Base-by-base conservation (phyloP, 1,140 invertebrate genomes). In the Calliphora vicina region DNA sequence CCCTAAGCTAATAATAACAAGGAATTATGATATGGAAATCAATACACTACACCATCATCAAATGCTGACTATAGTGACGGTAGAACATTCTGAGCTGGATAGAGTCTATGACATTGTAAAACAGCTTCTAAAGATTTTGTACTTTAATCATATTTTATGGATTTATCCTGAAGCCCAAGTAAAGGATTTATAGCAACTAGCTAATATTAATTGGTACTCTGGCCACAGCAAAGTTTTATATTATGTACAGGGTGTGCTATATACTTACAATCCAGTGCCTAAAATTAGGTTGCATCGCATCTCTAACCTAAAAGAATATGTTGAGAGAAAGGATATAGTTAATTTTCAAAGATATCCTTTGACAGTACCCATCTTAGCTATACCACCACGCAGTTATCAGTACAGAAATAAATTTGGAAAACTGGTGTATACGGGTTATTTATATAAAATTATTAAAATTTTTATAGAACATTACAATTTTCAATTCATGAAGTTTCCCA, bases 391-490 rank as follows among this genome's bases (percentile, higher is more conserved):
- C 2, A 20, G 25, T n/a, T 81, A 67, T n/a, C 45, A 26, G 17
- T 67, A 35, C 17, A 35, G 12, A 15, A 50, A 81, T 67, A 1
- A 12, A n/a, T 25, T 67, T 67, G 80, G 80, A 26, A 81, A 81
- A 1, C 5, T 67, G 0, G 15, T 29, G 1, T 27, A 3, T 0
- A 29, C 12, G 8, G 80, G 80, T n/a, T 61, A 27, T 25, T 20
- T 35, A 29, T 27, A 61, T 23, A 61, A 57, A n/a, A 27, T 61
- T 13, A 15, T 81, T 9, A 27, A 67, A 23, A n/a, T 20, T 15
- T 81, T 81, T 20, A 35, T 71, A 8, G 29, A 81, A 29, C 50
- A 81, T n/a, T 50, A 67, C 67, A 81, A 81, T 67, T 81, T 81
- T 67, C 23, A 81, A 67, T 26, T 73, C 9, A 26, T 6, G 6